These are phyloP conservation scores for rabbit (Oryctolagus cuniculus) DNA, from an alignment of 2,113 vertebrate genomes.

Conservation along the genomic window mOryCun1.1 NC_091433.1:86427501-86428000, in stretches of 20 bases:
- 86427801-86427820: not conserved
- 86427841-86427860: not conserved
- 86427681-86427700: not conserved
- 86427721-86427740: not conserved
- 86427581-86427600: not conserved
- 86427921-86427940: not conserved
- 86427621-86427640: not conserved
- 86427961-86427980: not conserved
- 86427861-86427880: not conserved
- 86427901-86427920: not conserved
- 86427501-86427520: not conserved
- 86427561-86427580: not conserved
- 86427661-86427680: not conserved
- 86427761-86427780: not conserved
- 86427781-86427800: not conserved
- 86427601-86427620: not conserved
- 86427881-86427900: not conserved
- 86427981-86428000: too few species aligned
- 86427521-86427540: not conserved
- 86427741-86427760: not conserved
- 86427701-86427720: not conserved
- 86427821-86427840: conserved; percentile 17
- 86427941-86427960: not conserved
- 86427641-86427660: conserved; percentile 1
- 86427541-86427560: not conserved